Percentiles rank a stretch among this genome's conserved stretches.
Evolutionary conservation across 2,113 vertebrate genomes (phyloP).

Genomic region (Megaleporinus macrocephalus): DNA sequence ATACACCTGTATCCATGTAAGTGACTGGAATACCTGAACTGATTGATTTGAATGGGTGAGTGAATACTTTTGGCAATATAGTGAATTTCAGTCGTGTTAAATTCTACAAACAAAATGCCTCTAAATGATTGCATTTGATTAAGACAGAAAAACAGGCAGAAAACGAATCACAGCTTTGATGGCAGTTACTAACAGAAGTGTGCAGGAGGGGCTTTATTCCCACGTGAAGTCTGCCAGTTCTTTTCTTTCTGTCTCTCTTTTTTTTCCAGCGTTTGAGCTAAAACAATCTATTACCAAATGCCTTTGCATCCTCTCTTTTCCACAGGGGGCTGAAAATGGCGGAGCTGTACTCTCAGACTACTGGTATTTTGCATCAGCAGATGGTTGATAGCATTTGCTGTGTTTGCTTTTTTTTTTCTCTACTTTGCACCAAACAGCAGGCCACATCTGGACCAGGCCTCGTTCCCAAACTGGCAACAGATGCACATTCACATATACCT

Average conservation of each 20-base stretch:
- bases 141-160: background rate
- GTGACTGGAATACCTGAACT: too few relatives aligned
- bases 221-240: conserved; percentile 13
- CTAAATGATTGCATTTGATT: background rate
- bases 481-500: conserved; percentile 67
- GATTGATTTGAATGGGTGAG: too few relatives aligned
- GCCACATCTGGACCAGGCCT: conserved; percentile 82
- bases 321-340: conserved; percentile 41
- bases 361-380: conserved; percentile 80
- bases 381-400: conserved; percentile 78
- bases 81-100: too few relatives aligned
- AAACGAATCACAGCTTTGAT: conserved; percentile 1
- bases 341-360: conserved; percentile 68
- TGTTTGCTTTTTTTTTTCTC: conserved; percentile 68
- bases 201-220: background rate
- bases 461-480: conserved; percentile 69
- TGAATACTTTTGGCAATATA: too few relatives aligned
- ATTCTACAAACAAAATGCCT: too few relatives aligned
- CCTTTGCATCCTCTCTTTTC: conserved; percentile 25
- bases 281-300: conserved; percentile 36
- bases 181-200: conserved; percentile 14
- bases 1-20: too few relatives aligned
- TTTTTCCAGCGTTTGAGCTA: conserved; percentile 28
- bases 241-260: conserved; percentile 13
- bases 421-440: conserved; percentile 78